Conservation (phyloP, 2,113 vertebrate species). For the Campylomormyrus tamandua region DNA sequence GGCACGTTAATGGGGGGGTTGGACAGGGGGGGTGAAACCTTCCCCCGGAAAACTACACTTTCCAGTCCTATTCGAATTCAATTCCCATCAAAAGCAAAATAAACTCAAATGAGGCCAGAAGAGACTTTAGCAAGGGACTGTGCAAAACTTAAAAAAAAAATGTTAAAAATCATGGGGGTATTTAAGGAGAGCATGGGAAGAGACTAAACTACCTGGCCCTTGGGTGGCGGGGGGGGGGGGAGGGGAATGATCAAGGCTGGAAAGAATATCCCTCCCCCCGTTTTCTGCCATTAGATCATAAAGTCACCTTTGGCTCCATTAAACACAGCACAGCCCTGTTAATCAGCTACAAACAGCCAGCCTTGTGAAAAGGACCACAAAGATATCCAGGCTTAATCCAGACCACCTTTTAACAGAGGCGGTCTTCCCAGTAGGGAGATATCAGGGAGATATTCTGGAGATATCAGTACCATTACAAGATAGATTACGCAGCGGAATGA, state of each 20-base stretch:
- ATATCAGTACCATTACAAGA: neutral
- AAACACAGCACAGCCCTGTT: neutral
- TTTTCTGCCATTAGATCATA: neutral
- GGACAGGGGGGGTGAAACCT: neutral
- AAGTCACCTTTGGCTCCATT: neutral
- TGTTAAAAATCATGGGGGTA: neutral
- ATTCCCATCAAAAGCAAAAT: neutral
- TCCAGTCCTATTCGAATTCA: too few species aligned
- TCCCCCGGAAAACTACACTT: neutral
- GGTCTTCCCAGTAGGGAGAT: neutral
- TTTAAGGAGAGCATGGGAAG: neutral
- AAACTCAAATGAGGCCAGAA: neutral
- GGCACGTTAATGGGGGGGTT: neutral
- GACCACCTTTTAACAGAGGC: neutral
- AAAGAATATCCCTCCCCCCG: neutral
- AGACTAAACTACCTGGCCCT: neutral
- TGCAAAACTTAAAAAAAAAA: neutral
- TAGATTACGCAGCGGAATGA: neutral
- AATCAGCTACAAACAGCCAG: neutral
- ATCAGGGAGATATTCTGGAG: too few species aligned
- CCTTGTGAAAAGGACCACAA: neutral
- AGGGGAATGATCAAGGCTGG: neutral
- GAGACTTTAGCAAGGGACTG: neutral
- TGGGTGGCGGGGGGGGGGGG: neutral
- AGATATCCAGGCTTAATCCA: neutral